Conservation (phyloP, 2,113 vertebrate species). For the Zeus faber region DNA sequence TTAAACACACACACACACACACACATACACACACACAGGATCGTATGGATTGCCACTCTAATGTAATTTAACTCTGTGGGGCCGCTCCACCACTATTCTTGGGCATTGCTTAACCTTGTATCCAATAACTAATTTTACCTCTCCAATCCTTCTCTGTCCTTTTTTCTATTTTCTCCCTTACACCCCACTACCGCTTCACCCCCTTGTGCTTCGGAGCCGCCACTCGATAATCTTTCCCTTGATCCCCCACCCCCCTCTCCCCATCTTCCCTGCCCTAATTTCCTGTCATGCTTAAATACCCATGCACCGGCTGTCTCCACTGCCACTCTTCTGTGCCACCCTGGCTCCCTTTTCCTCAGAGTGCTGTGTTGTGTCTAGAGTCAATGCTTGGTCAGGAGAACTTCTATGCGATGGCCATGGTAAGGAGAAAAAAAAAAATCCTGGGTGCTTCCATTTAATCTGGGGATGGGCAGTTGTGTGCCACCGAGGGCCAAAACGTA, state of each 20-base stretch:
- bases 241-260: slow-evolving; percentile 41
- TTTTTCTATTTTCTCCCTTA: slow-evolving; percentile 8
- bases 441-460: no score
- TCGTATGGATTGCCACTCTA: no score
- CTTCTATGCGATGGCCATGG: slow-evolving; percentile 66
- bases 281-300: slow-evolving; percentile 39
- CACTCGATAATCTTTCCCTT: slow-evolving; percentile 54
- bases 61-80: slow-evolving; percentile 30
- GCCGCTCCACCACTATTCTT: slow-evolving; percentile 25
- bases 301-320: slow-evolving; percentile 22
- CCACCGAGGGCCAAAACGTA: no score
- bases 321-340: slow-evolving; percentile 26
- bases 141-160: slow-evolving; percentile 29
- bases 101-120: slow-evolving; percentile 23
- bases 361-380: slow-evolving; percentile 71
- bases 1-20: no score
- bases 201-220: slow-evolving; percentile 21
- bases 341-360: slow-evolving; percentile 60
- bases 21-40: no score
- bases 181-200: slow-evolving; percentile 14
- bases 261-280: slow-evolving; percentile 51
- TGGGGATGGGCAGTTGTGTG: no score
- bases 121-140: slow-evolving; percentile 46
- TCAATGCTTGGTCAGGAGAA: slow-evolving; percentile 71
- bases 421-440: no score